A percentile compares a stretch with the other conserved stretches of the same genome.
These are phyloP conservation scores for Cassiopea xamachana DNA, from an alignment of 30 jellyfish, hydroid and myxozoan species.

Conservation along the genomic window DNA sequence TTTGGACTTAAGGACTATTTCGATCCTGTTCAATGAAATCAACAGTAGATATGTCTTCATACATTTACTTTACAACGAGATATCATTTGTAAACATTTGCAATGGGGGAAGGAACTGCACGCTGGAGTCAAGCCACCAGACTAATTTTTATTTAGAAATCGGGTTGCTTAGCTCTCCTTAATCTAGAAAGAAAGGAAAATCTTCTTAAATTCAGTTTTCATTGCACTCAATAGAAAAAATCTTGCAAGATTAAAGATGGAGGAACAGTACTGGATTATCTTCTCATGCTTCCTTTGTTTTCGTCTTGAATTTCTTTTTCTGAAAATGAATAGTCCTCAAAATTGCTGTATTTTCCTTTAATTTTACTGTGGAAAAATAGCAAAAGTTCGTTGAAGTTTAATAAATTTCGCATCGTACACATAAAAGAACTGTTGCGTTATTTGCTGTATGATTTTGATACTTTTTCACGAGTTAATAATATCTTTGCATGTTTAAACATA, in stretches of 20 bases:
- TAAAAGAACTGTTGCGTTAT: too few species aligned
- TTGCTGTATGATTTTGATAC: too few species aligned
- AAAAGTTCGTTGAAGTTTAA: too few species aligned
- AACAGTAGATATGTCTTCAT: neutral
- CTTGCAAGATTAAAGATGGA: neutral
- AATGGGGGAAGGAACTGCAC: neutral
- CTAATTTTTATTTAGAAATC: slow-evolving; percentile 14
- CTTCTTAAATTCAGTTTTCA: slow-evolving; percentile 7
- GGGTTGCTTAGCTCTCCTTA: neutral
- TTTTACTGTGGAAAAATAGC: too few species aligned
- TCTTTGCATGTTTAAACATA: too few species aligned
- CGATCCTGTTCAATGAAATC: too few species aligned
- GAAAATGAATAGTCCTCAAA: neutral
- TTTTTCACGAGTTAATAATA: too few species aligned
- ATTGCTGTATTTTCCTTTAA: neutral
- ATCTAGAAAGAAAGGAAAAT: slow-evolving; percentile 12
- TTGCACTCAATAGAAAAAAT: neutral
- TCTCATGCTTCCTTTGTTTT: neutral
- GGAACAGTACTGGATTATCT: neutral
- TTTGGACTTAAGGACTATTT: too few species aligned
- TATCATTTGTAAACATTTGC: slow-evolving; percentile 8
- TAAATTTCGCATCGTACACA: too few species aligned
- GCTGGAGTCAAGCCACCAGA: neutral
- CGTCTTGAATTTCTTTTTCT: neutral
- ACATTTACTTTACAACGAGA: neutral